Conservation (phyloP, 2,113 vertebrate genomes). For the Tychaedon coryphoeus region DNA sequence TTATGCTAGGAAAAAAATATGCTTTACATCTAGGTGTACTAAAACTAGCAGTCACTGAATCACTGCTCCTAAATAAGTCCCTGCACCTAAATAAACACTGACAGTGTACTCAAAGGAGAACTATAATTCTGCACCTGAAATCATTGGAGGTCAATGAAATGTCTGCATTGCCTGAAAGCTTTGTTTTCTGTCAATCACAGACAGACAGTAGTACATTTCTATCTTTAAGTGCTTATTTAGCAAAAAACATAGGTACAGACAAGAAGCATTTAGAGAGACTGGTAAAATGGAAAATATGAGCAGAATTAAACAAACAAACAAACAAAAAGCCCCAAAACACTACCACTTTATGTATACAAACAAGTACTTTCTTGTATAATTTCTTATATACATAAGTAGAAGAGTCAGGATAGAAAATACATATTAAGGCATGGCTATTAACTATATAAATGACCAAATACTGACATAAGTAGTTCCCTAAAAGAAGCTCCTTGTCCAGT, state of each 20-base stretch:
- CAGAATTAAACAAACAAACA: not conserved
- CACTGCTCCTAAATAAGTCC: not conserved
- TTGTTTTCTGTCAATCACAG: constrained; percentile 44
- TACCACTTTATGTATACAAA: not conserved
- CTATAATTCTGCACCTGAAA: constrained; percentile 50
- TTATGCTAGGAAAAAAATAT: not conserved
- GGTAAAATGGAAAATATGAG: not conserved
- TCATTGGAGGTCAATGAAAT: constrained; percentile 43
- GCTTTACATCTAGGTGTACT: not conserved
- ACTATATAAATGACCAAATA: not conserved
- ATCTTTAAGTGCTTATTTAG: constrained; percentile 32
- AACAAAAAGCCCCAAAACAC: not conserved
- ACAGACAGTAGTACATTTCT: constrained; percentile 8
- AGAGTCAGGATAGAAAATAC: not conserved
- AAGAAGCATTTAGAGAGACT: not conserved
- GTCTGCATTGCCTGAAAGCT: constrained; percentile 29
- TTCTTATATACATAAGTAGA: not conserved
- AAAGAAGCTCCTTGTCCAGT: not conserved
- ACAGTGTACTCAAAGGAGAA: constrained; percentile 29
- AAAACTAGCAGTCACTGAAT: constrained; percentile 26
- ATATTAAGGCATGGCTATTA: not conserved
- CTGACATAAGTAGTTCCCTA: not conserved
- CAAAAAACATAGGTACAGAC: not conserved
- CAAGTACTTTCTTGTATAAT: not conserved
- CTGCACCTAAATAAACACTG: constrained; percentile 38